Evolutionary conservation across 2,113 vertebrate genomes (phyloP).

Genomic region (Excalfactoria chinensis): DNA sequence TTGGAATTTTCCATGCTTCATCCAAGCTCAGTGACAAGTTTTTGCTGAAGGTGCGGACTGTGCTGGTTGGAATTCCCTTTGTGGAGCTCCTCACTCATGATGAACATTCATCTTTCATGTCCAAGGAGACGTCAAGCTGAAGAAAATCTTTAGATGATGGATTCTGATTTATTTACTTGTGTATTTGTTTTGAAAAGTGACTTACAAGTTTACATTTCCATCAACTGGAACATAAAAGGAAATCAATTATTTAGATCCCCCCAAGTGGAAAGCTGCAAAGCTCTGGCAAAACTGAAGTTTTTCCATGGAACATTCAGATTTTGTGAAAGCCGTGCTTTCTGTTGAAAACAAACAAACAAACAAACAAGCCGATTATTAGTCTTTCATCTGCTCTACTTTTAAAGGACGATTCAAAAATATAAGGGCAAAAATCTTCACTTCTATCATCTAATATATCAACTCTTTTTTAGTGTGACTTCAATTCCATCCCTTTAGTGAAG

Average conservation of each 20-base stretch:
- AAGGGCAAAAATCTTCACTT: slow-evolving; percentile 22
- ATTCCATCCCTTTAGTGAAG: background rate
- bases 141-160: background rate
- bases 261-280: slow-evolving; percentile 36
- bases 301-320: slow-evolving; percentile 59
- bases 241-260: slow-evolving; percentile 50
- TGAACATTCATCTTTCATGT: background rate
- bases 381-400: slow-evolving; percentile 30
- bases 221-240: slow-evolving; percentile 63
- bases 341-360: background rate
- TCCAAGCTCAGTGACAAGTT: background rate
- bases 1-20: background rate
- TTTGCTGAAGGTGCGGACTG: slow-evolving; percentile 11
- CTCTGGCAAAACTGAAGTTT: slow-evolving; percentile 52
- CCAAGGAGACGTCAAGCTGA: background rate
- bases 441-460: background rate
- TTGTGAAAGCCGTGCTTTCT: slow-evolving; percentile 39
- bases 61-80: background rate
- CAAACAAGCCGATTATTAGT: background rate
- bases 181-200: slow-evolving; percentile 47
- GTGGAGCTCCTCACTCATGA: background rate
- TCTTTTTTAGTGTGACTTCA: slow-evolving; percentile 8
- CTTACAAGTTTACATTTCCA: slow-evolving; percentile 41
- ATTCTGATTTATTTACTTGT: slow-evolving; percentile 54
- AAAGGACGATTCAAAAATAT: background rate